Evolutionary conservation across 1,140 invertebrate genomes (phyloP).

Genomic region (Drosophila baimaii): DNA sequence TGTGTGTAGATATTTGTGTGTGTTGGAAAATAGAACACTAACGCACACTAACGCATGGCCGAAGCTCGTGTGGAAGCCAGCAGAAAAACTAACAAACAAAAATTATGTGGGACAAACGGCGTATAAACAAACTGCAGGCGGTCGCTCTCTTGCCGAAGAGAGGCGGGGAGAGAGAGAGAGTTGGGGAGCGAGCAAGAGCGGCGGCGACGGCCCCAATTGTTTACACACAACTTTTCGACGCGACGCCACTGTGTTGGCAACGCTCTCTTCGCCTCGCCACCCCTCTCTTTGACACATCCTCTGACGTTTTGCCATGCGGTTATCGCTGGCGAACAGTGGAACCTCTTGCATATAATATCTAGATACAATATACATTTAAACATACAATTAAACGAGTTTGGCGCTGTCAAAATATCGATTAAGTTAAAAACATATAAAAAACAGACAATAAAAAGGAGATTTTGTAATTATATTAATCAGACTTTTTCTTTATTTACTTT

Average conservation of each 20-base stretch:
- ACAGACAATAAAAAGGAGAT: too few relatives aligned
- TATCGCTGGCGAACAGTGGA: slow-evolving; percentile 22
- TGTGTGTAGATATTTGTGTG: slow-evolving; percentile 11
- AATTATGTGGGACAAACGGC: slow-evolving; percentile 74
- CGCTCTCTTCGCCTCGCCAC: slow-evolving; percentile 10
- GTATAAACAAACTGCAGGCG: slow-evolving; percentile 50
- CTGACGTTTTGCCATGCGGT: slow-evolving; percentile 43
- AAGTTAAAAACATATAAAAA: too few relatives aligned
- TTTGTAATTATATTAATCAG: too few relatives aligned
- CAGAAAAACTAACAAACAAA: slow-evolving; percentile 80
- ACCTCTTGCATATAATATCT: background rate
- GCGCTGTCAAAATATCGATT: too few relatives aligned
- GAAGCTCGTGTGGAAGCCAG: slow-evolving; percentile 53
- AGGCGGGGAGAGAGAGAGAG: slow-evolving; percentile 12
- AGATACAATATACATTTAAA: background rate
- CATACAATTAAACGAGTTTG: background rate
- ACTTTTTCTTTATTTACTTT: too few relatives aligned
- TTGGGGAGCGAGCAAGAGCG: slow-evolving; percentile 16
- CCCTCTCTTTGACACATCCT: slow-evolving; percentile 1
- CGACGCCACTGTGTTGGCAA: slow-evolving; percentile 56
- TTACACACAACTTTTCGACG: slow-evolving; percentile 63
- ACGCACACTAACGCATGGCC: slow-evolving; percentile 34
- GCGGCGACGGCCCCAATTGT: slow-evolving; percentile 46
- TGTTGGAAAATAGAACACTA: slow-evolving; percentile 68
- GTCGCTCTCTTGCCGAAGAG: slow-evolving; percentile 20